phyloP scores from a whole-genome alignment of 2,797 vertebrate genomes.

The Capromys pilorides region DNA sequence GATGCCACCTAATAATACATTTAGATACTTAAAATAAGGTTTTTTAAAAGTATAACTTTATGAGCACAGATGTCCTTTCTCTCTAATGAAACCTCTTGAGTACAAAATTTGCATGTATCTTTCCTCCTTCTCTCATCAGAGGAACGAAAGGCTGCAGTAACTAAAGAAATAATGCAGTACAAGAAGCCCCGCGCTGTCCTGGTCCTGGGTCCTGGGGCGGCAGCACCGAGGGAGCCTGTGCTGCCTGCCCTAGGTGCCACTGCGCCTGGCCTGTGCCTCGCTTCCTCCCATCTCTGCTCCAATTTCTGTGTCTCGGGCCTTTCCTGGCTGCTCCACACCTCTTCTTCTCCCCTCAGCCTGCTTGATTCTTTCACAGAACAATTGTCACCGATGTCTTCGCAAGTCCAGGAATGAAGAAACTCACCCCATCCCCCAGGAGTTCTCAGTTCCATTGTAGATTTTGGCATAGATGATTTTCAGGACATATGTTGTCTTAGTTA shows the following conservation, averaged over 20 bases:
- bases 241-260: background rate
- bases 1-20: background rate
- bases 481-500: too few relatives aligned
- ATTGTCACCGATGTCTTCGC: background rate
- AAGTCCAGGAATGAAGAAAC: background rate
- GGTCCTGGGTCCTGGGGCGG: background rate
- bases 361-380: background rate
- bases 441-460: background rate
- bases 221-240: background rate
- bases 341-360: background rate
- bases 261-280: background rate
- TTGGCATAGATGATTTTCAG: background rate
- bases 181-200: too few relatives aligned
- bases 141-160: background rate
- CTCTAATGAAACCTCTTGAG: background rate
- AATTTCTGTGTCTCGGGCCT: background rate
- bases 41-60: background rate
- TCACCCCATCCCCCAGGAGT: background rate
- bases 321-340: background rate
- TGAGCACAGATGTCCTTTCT: background rate
- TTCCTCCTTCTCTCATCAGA: background rate
- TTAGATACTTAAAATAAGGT: background rate
- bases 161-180: rapidly evolving
- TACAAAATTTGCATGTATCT: background rate
- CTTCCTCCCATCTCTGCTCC: background rate